These are phyloP conservation scores for Lacanobia wlatinum DNA, from an alignment of 2,888 invertebrate genomes.

Conservation along the genomic window DNA sequence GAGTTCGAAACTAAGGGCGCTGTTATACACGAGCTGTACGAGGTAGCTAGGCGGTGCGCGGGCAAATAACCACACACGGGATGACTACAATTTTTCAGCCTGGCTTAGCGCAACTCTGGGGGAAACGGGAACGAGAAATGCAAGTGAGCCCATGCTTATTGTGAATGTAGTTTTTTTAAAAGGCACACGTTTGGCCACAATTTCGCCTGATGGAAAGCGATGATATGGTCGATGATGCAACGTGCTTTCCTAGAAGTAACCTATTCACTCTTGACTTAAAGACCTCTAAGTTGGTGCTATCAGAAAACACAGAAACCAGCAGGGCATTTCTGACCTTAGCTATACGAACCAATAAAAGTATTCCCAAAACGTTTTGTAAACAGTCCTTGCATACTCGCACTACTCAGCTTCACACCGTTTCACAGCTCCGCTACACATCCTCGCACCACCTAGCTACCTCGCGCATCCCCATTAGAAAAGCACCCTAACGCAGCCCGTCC, in stretches of 20 bases:
- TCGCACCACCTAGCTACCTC: neutral
- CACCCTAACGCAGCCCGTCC: neutral
- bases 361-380: too few relatives aligned
- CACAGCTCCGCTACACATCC: neutral
- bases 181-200: too few relatives aligned
- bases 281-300: too few relatives aligned
- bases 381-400: neutral
- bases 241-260: too few relatives aligned
- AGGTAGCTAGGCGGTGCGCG: neutral
- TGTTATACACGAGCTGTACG: neutral
- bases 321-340: too few relatives aligned
- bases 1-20: constrained; percentile 23
- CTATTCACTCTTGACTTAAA: too few relatives aligned
- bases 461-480: neutral
- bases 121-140: neutral
- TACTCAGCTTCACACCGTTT: neutral
- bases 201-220: too few relatives aligned
- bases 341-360: too few relatives aligned
- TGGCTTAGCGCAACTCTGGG: neutral
- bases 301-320: too few relatives aligned
- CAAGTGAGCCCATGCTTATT: too few relatives aligned
- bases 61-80: neutral
- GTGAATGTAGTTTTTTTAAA: too few relatives aligned
- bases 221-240: too few relatives aligned
- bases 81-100: neutral